Conservation (phyloP, 2,113 vertebrate species). For the Thryonomys swinderianus region DNA sequence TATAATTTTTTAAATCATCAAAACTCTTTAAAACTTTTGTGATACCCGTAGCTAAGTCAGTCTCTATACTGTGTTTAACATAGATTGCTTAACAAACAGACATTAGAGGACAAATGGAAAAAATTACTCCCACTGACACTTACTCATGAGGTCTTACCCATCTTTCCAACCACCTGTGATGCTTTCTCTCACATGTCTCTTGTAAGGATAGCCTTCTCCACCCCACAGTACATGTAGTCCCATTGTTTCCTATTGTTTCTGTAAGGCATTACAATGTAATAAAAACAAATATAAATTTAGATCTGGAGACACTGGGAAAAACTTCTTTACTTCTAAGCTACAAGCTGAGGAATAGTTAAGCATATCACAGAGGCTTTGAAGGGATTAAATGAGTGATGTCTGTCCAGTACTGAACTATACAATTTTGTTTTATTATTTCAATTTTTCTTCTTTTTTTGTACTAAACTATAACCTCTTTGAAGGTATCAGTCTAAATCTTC, state of each 20-base stretch:
- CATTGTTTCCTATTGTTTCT: not conserved
- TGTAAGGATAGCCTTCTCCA: slow-evolving; percentile 24
- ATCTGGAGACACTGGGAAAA: not conserved
- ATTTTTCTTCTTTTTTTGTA: not conserved
- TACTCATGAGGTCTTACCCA: not conserved
- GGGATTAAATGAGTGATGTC: slow-evolving; percentile 19
- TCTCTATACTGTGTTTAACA: not conserved
- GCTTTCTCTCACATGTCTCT: not conserved
- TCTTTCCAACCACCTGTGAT: not conserved
- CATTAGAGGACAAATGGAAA: slow-evolving; percentile 10
- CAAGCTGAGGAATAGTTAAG: not conserved
- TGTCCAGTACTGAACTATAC: not conserved
- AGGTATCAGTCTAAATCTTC: not conserved
- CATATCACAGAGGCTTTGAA: not conserved
- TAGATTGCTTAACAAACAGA: slow-evolving; percentile 8
- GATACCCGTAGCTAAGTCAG: not conserved
- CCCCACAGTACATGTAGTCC: not conserved
- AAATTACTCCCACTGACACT: not conserved
- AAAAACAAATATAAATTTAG: slow-evolving; percentile 6
- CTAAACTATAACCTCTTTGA: not conserved
- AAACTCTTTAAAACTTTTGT: not conserved
- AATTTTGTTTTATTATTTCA: not conserved
- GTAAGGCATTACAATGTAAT: not conserved
- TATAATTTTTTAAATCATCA: not conserved
- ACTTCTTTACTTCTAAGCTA: slow-evolving; percentile 16